These are phyloP conservation scores for Cebus imitator DNA, from an alignment of 2,113 vertebrate genomes.

Conservation along the genomic window DNA sequence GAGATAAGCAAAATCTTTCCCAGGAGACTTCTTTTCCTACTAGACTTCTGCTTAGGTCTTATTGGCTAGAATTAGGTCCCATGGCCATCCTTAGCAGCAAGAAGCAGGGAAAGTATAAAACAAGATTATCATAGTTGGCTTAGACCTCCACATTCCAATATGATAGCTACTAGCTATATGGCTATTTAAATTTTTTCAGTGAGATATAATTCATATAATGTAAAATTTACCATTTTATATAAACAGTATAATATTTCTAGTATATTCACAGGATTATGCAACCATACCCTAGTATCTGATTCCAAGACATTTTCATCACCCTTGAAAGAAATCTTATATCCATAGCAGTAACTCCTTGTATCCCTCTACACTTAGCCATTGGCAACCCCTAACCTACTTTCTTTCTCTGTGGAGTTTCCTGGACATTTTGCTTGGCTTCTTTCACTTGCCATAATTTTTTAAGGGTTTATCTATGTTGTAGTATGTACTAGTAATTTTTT, in stretches of 20 bases:
- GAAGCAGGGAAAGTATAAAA: neutral
- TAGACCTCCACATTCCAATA: neutral
- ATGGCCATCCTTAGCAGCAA: neutral
- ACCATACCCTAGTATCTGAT: neutral
- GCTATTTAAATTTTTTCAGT: neutral
- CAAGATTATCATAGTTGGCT: neutral
- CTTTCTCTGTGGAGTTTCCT: neutral
- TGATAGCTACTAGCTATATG: neutral
- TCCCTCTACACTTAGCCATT: neutral
- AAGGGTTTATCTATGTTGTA: neutral
- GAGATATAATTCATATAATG: neutral
- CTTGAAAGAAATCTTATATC: neutral
- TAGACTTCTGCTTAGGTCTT: neutral
- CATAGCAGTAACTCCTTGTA: neutral
- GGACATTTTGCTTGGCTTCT: neutral
- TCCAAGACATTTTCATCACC: neutral
- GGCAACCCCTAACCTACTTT: neutral
- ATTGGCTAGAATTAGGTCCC: neutral
- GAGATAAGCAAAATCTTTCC: neutral
- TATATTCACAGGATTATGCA: neutral
- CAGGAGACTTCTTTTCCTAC: neutral
- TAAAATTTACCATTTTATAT: neutral
- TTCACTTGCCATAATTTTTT: neutral
- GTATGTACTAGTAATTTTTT: neutral
- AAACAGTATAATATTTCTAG: neutral